phyloP scores from a whole-genome alignment of 2,888 invertebrate species.

The Hemaris fuciformis region DNA sequence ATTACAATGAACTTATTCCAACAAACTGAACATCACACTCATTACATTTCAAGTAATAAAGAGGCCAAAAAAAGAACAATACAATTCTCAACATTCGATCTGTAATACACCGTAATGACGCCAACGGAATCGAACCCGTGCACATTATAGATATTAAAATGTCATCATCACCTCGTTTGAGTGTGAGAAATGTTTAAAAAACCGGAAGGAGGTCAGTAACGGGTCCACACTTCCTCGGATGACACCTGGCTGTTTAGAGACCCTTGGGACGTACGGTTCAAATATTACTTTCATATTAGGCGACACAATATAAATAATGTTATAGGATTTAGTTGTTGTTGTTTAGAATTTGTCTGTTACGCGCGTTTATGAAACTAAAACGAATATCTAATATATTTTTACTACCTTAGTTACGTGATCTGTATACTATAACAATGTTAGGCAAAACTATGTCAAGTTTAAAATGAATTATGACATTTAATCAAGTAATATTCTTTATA shows the following conservation, averaged over 20 bases:
- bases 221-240: constrained; percentile 42
- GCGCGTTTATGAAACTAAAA: no score
- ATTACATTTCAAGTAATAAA: not conserved
- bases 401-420: no score
- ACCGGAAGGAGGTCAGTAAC: constrained; percentile 53
- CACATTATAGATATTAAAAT: constrained; percentile 41
- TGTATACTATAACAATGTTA: no score
- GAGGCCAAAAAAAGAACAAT: not conserved
- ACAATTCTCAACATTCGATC: constrained; percentile 12
- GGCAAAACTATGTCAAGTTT: no score
- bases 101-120: not conserved
- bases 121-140: constrained; percentile 19
- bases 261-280: constrained; percentile 12
- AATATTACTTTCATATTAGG: no score
- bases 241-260: constrained; percentile 47
- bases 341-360: no score
- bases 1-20: not conserved
- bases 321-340: no score
- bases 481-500: no score
- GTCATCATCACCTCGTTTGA: constrained; percentile 42
- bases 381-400: no score
- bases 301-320: no score
- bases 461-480: no score
- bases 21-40: not conserved
- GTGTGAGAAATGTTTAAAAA: constrained; percentile 38